phyloP scores from a whole-genome alignment of 1,140 invertebrate genomes.

The Drosophila ohnishii region DNA sequence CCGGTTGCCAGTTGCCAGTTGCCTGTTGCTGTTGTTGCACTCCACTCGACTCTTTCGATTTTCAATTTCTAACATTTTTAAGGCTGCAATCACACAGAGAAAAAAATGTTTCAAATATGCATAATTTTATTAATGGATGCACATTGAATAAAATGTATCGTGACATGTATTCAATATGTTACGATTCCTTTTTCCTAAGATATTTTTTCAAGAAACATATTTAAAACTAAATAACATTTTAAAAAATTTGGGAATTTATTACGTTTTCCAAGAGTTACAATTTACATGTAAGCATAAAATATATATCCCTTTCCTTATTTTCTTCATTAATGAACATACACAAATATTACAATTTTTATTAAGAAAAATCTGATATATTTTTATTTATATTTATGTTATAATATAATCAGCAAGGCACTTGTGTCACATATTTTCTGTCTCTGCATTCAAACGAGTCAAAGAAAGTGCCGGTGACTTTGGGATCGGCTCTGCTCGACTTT shows the following conservation, averaged over 20 bases:
- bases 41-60: conserved; percentile 42
- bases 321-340: not conserved
- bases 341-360: no score
- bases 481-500: conserved; percentile 59
- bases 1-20: conserved; percentile 39
- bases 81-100: conserved; percentile 45
- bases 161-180: no score
- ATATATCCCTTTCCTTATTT: no score
- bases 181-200: no score
- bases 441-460: conserved; percentile 62
- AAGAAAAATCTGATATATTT: not conserved
- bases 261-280: not conserved
- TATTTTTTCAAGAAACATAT: not conserved
- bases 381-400: not conserved
- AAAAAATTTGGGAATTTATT: accelerated
- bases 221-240: not conserved
- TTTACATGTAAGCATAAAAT: no score
- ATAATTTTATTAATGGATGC: not conserved
- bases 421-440: not conserved
- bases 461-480: conserved; percentile 66
- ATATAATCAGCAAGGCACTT: not conserved
- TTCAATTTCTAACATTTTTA: conserved; percentile 69
- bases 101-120: not conserved
- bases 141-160: not conserved
- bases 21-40: conserved; percentile 38